phyloP scores from a whole-genome alignment of 2,888 invertebrate genomes.

The Nephrotoma guestfalica region DNA sequence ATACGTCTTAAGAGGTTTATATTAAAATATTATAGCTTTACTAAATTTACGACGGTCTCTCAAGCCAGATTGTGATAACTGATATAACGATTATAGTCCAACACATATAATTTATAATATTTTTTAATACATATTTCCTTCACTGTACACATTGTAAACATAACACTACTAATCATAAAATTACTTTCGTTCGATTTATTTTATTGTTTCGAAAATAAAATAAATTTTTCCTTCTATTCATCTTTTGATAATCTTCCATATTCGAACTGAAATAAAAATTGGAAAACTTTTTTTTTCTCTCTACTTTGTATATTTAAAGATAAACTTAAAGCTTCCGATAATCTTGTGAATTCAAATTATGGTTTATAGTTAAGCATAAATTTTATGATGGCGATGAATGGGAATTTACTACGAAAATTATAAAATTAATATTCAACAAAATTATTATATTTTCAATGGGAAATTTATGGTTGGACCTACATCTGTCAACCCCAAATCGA shows the following conservation, averaged over 20 bases:
- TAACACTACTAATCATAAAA: not conserved
- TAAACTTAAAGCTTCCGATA: not conserved
- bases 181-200: not conserved
- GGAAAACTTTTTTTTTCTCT: not conserved
- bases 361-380: not conserved
- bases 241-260: not conserved
- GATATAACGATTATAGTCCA: not conserved
- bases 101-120: not conserved
- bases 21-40: not conserved
- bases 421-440: not conserved
- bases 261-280: not conserved
- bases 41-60: not conserved
- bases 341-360: not conserved
- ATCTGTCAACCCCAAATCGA: not conserved
- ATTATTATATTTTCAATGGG: not conserved
- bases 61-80: not conserved
- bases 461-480: not conserved
- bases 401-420: not conserved
- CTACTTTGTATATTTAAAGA: not conserved
- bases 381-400: not conserved
- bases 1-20: not conserved
- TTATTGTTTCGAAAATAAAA: not conserved
- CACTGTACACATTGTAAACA: not conserved
- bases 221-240: not conserved
- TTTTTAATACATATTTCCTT: not conserved